phyloP scores from a whole-genome alignment of 2,113 vertebrate species.

The Psettodes erumei region DNA sequence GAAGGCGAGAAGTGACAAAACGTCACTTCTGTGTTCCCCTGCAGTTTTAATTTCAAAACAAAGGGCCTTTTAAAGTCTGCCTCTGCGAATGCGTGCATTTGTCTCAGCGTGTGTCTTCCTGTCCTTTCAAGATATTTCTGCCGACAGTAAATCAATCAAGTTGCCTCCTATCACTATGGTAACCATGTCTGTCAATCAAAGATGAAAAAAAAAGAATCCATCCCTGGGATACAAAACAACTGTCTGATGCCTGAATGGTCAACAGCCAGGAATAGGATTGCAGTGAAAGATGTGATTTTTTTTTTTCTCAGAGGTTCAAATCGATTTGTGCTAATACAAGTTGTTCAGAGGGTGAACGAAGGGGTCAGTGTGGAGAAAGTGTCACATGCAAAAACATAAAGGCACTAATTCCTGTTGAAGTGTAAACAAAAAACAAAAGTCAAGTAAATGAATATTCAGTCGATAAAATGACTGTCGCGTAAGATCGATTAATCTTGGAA shows the following conservation, averaged over 20 bases:
- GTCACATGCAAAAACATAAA: too few relatives aligned
- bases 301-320: conserved; percentile 25
- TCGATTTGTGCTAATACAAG: conserved; percentile 46
- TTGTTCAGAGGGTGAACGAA: conserved; percentile 14
- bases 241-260: conserved; percentile 37
- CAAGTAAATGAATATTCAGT: too few relatives aligned
- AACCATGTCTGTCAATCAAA: conserved; percentile 52
- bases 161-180: conserved; percentile 34
- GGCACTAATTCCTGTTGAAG: too few relatives aligned
- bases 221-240: conserved; percentile 35
- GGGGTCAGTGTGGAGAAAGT: conserved; percentile 29
- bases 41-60: conserved; percentile 59
- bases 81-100: conserved; percentile 21
- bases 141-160: conserved; percentile 64
- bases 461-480: too few relatives aligned
- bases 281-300: conserved; percentile 32
- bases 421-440: too few relatives aligned
- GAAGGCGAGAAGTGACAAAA: conserved; percentile 55
- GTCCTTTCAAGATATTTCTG: conserved; percentile 53
- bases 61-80: conserved; percentile 58
- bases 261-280: conserved; percentile 34
- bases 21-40: conserved; percentile 47
- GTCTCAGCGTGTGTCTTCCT: conserved; percentile 19
- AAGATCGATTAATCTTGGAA: too few relatives aligned
- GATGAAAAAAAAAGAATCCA: conserved; percentile 30